Percentiles rank a stretch among this genome's conserved stretches.
Conservation (phyloP, 2,888 invertebrate species). For the Micoletzkya japonica region DNA sequence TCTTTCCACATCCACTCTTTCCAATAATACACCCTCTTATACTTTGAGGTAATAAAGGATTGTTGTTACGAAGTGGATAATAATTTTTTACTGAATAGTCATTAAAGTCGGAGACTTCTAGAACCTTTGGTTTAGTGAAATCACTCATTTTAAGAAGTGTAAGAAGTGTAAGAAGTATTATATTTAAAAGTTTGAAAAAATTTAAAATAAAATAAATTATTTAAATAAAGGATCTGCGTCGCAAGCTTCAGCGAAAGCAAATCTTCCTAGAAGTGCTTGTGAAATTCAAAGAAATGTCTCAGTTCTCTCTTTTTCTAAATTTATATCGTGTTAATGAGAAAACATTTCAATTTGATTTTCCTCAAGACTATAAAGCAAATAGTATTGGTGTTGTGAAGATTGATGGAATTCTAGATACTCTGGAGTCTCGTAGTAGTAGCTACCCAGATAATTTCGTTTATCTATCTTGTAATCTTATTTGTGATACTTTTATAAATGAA, state of each 20-base stretch:
- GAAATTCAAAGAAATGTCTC: not conserved
- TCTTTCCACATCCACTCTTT: slow-evolving; percentile 47
- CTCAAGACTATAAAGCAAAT: slow-evolving; percentile 26
- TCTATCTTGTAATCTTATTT: not conserved
- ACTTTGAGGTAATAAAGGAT: slow-evolving; percentile 32
- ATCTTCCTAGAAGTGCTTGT: not conserved
- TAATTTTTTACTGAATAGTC: slow-evolving; percentile 34
- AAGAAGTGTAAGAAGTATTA: no score
- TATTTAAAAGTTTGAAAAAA: no score
- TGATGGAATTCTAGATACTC: slow-evolving; percentile 26
- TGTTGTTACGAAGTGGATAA: slow-evolving; percentile 40
- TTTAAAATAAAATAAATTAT: no score
- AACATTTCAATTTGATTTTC: slow-evolving; percentile 32
- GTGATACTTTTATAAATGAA: slow-evolving; percentile 1
- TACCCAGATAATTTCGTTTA: not conserved
- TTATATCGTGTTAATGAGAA: slow-evolving; percentile 31
- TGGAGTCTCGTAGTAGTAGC: no score
- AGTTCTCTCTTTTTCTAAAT: slow-evolving; percentile 23
- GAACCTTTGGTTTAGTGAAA: not conserved
- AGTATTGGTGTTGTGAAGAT: slow-evolving; percentile 29
- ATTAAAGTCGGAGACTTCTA: slow-evolving; percentile 11
- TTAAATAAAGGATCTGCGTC: no score
- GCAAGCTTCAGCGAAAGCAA: no score
- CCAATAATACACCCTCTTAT: slow-evolving; percentile 52
- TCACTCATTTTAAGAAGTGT: not conserved